A percentile compares a stretch with the other conserved stretches of the same genome.
Conservation (phyloP, 1,140 invertebrate species). For the Macrobrachium rosenbergii region DNA sequence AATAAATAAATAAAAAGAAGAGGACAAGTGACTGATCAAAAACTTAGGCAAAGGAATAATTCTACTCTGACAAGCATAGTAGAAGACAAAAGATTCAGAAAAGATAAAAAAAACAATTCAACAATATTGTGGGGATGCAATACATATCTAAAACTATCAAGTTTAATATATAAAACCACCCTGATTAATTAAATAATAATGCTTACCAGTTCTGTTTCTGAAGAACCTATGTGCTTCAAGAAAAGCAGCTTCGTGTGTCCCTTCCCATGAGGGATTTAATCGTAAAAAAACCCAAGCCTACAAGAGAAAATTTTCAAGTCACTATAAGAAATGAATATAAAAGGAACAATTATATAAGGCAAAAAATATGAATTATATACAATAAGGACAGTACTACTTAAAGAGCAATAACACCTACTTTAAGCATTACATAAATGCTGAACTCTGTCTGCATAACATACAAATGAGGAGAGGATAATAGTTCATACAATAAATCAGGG, state of each 20-base stretch:
- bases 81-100: no score
- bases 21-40: no score
- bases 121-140: no score
- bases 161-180: no score
- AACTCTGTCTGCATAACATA: slow-evolving; percentile 87
- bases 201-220: slow-evolving; percentile 67
- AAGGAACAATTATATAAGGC: background rate
- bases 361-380: background rate
- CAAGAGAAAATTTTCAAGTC: slow-evolving; percentile 68
- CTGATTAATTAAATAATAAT: background rate
- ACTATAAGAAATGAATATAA: background rate
- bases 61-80: no score
- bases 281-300: slow-evolving; percentile 77
- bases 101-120: no score
- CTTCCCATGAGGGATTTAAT: slow-evolving; percentile 70
- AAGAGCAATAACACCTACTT: slow-evolving; percentile 23
- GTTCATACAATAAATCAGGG: slow-evolving; percentile 77
- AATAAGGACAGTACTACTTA: background rate
- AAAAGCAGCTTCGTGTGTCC: slow-evolving; percentile 67
- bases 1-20: no score
- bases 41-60: no score
- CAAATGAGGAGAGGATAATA: slow-evolving; percentile 78
- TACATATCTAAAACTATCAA: background rate
- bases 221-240: slow-evolving; percentile 72
- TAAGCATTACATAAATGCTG: slow-evolving; percentile 81